Percentiles rank a stretch among this genome's conserved stretches.
Evolutionary conservation across 2,797 vertebrate genomes (phyloP).

Genomic region (Coracias cyanogaster): DNA sequence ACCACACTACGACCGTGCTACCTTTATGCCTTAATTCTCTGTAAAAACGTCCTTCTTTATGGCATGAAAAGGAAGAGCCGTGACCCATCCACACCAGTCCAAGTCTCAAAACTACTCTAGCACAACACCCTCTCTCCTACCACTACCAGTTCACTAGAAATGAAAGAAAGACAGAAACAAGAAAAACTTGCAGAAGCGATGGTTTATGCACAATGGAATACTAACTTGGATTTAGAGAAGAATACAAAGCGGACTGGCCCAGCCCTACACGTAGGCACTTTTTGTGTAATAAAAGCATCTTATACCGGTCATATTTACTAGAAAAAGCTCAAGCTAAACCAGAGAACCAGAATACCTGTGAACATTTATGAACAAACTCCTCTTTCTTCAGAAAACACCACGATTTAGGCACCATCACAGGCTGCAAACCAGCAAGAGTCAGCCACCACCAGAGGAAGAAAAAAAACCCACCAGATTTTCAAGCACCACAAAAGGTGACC

Average conservation of each 20-base stretch:
- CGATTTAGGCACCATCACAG: rapidly evolving
- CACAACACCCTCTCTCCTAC: too few relatives aligned
- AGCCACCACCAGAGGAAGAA: not conserved
- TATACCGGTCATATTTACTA: rapidly evolving
- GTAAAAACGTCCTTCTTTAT: too few relatives aligned
- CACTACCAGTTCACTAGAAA: not conserved
- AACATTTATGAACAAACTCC: not conserved
- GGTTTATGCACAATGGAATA: rapidly evolving
- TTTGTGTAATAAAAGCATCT: not conserved
- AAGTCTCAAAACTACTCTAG: not conserved
- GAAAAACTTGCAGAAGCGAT: not conserved
- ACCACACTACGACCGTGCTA: not conserved
- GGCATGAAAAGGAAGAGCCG: not conserved
- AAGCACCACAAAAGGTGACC: rapidly evolving
- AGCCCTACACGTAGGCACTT: rapidly evolving
- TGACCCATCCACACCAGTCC: rapidly evolving
- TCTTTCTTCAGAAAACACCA: not conserved
- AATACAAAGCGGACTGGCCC: not conserved
- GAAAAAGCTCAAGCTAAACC: not conserved
- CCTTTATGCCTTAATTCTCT: not conserved
- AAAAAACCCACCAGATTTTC: too few relatives aligned
- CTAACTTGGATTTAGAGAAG: not conserved
- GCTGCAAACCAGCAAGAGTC: not conserved
- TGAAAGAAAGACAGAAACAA: not conserved
- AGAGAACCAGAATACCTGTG: not conserved